These are phyloP conservation scores for Rhamphomyia laevipes DNA, from an alignment of 2,888 invertebrate species.

Conservation along the genomic window DNA sequence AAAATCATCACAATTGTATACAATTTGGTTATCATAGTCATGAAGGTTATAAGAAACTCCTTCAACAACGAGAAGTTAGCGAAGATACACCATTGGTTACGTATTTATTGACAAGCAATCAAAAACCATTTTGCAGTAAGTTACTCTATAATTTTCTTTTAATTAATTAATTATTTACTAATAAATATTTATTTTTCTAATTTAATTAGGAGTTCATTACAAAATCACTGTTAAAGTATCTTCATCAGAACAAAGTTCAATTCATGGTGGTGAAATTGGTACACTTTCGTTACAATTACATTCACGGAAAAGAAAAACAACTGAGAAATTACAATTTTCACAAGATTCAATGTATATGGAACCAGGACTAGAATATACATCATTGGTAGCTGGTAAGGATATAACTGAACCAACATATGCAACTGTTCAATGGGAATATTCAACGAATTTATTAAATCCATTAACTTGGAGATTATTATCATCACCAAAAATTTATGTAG, in stretches of 20 bases:
- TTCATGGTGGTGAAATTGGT: constrained; percentile 70
- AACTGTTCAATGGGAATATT: constrained; percentile 67
- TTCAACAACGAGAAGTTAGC: constrained; percentile 37
- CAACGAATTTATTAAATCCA: constrained; percentile 66
- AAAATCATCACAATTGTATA: constrained; percentile 52
- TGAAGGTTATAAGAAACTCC: constrained; percentile 42
- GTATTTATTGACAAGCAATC: constrained; percentile 59
- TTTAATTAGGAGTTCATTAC: constrained; percentile 65
- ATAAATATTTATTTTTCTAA: neutral
- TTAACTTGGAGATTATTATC: constrained; percentile 70
- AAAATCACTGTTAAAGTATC: constrained; percentile 63
- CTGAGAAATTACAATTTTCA: constrained; percentile 48
- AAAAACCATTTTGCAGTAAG: constrained; percentile 67
- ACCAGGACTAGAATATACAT: constrained; percentile 56
- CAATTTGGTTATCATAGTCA: constrained; percentile 55
- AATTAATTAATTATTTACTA: neutral
- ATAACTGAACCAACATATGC: constrained; percentile 55
- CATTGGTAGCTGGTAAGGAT: constrained; percentile 54
- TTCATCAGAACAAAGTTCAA: constrained; percentile 53
- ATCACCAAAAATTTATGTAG: constrained; percentile 61
- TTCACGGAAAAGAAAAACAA: constrained; percentile 47
- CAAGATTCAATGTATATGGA: constrained; percentile 41
- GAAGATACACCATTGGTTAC: constrained; percentile 45
- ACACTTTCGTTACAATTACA: constrained; percentile 55
- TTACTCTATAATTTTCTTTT: constrained; percentile 14